Evolutionary conservation across 2,113 vertebrate genomes (phyloP).

Genomic region (Notarius lentiginosus): DNA sequence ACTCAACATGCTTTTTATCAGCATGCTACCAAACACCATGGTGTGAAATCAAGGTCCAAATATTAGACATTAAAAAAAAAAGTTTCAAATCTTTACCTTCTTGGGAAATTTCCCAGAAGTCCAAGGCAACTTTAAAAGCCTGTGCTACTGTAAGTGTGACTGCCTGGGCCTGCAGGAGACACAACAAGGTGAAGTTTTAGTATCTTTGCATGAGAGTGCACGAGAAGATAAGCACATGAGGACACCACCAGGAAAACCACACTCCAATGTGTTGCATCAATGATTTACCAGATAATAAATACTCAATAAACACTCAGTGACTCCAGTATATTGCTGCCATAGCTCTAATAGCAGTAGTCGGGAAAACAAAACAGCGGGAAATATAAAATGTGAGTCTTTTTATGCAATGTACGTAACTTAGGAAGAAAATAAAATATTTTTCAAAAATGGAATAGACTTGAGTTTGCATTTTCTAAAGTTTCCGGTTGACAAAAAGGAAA

Average conservation of each 20-base stretch:
- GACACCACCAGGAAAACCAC: neutral
- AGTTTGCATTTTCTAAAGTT: neutral
- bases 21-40: neutral
- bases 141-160: slow-evolving; percentile 89
- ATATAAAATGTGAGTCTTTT: neutral
- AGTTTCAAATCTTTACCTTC: slow-evolving; percentile 72
- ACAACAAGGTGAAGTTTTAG: neutral
- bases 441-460: neutral
- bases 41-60: neutral
- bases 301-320: neutral
- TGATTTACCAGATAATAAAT: slow-evolving; percentile 32
- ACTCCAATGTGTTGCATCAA: neutral
- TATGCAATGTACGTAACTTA: neutral
- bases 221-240: neutral
- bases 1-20: neutral
- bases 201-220: neutral
- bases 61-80: neutral
- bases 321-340: neutral
- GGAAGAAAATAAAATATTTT: neutral
- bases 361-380: neutral
- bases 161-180: slow-evolving; percentile 78
- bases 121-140: slow-evolving; percentile 87
- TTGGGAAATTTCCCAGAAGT: slow-evolving; percentile 85
- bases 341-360: neutral
- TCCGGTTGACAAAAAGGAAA: neutral